Percentiles rank a stretch among this genome's conserved stretches.
These are phyloP conservation scores for Muscicapa striata DNA, from an alignment of 2,797 vertebrate genomes.

Conservation along the genomic window DNA sequence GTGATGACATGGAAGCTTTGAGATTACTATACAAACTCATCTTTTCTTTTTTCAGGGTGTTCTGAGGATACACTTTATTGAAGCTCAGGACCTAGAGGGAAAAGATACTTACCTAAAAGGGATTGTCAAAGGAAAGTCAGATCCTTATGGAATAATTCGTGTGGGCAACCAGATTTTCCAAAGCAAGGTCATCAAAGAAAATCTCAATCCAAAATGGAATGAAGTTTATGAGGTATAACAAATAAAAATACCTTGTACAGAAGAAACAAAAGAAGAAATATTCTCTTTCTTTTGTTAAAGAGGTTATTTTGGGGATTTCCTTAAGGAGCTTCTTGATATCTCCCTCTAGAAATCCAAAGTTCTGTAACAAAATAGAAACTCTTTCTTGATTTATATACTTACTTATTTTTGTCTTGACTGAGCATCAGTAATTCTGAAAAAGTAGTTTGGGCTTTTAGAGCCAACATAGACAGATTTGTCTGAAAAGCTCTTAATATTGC, in stretches of 20 bases:
- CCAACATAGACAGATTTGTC: background rate
- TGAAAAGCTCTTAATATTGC: background rate
- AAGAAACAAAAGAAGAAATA: background rate
- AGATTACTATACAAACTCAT: background rate
- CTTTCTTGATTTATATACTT: background rate
- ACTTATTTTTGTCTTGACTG: background rate
- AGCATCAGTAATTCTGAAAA: background rate
- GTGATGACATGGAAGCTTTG: background rate
- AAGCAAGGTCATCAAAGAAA: conserved; percentile 92
- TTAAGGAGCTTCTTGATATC: background rate
- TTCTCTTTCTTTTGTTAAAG: background rate
- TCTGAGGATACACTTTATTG: conserved; percentile 91
- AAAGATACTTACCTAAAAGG: conserved; percentile 93
- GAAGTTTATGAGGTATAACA: conserved; percentile 91
- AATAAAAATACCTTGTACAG: background rate
- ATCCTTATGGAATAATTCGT: conserved; percentile 90
- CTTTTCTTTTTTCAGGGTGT: conserved; percentile 78
- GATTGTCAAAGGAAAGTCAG: conserved; percentile 94
- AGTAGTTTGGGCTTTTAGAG: background rate
- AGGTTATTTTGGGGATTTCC: background rate
- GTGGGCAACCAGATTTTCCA: conserved; percentile 88
- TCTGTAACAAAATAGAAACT: background rate
- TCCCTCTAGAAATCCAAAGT: background rate
- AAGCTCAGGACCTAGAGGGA: conserved; percentile 89
- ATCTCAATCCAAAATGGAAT: conserved; percentile 90